Percentiles rank a stretch among this genome's conserved stretches.
These are phyloP conservation scores for Acomys russatus DNA, from an alignment of 2,797 vertebrate species.

Conservation along the genomic window DNA sequence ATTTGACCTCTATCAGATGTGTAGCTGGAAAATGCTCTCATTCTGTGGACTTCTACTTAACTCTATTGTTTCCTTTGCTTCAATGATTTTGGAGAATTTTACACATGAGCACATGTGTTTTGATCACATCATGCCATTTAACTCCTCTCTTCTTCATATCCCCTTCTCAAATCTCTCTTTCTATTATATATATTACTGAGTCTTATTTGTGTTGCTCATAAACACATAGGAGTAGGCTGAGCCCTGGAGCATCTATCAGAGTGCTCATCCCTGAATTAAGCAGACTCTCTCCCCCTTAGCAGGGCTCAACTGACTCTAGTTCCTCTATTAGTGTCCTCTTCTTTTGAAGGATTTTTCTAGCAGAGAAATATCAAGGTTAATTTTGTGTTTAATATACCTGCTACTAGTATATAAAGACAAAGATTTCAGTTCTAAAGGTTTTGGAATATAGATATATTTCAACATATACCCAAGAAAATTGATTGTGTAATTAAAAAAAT, in stretches of 20 bases:
- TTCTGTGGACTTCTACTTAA: neutral
- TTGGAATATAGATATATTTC: neutral
- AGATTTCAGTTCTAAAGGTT: neutral
- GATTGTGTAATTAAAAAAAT: neutral
- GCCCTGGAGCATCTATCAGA: neutral
- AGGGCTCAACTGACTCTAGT: neutral
- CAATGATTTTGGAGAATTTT: neutral
- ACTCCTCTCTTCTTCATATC: neutral
- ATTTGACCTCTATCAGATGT: neutral
- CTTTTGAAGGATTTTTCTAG: conserved; percentile 7
- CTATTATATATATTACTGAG: neutral
- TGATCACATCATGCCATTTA: neutral
- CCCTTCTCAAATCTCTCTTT: neutral
- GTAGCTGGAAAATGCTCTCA: neutral
- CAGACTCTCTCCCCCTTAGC: too few relatives aligned
- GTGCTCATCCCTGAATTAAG: neutral
- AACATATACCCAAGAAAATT: neutral
- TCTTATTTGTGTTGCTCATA: too few relatives aligned
- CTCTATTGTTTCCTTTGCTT: neutral
- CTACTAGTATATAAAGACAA: neutral
- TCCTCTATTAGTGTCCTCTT: neutral
- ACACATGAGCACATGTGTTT: neutral
- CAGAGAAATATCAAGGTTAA: neutral
- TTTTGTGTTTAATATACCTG: neutral
- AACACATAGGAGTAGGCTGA: neutral